Evolutionary conservation across 1,140 invertebrate genomes (phyloP).

Genomic region (Sycophaga agraensis): DNA sequence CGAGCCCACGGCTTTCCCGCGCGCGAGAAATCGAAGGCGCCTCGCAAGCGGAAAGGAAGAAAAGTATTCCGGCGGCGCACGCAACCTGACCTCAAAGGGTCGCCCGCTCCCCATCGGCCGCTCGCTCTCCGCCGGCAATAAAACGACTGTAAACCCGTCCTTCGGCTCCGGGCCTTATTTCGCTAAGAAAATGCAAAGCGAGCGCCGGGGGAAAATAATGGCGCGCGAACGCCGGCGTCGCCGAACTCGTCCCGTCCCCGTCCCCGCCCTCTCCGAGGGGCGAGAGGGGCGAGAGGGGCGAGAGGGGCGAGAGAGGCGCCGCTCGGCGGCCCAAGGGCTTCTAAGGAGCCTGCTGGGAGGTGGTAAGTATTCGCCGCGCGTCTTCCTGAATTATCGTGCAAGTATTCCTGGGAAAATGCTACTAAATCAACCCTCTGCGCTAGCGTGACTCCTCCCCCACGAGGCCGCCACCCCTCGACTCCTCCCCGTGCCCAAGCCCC

Average conservation of each 20-base stretch:
- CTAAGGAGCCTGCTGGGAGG: slow-evolving; percentile 27
- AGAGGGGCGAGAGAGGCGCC: slow-evolving; percentile 19
- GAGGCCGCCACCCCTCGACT: background rate
- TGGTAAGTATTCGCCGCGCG: slow-evolving; percentile 49
- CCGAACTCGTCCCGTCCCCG: no score
- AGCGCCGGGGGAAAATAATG: slow-evolving; percentile 42
- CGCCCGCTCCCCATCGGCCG: background rate
- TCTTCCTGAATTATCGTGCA: slow-evolving; percentile 50
- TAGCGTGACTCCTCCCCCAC: background rate
- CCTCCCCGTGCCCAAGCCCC: background rate
- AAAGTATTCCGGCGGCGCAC: background rate
- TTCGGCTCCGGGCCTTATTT: slow-evolving; percentile 35
- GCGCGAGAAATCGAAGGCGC: no score
- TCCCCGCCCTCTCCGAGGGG: no score
- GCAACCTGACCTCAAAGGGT: slow-evolving; percentile 30
- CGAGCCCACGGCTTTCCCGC: no score
- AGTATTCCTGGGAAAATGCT: slow-evolving; percentile 50
- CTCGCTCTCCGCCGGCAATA: slow-evolving; percentile 26
- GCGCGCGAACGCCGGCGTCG: slow-evolving; percentile 26
- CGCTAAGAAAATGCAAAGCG: slow-evolving; percentile 36
- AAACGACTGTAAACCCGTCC: slow-evolving; percentile 36
- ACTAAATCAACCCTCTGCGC: slow-evolving; percentile 47
- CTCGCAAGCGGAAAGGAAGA: background rate
- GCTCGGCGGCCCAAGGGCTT: no score
- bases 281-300: slow-evolving; percentile 17